Conservation (phyloP, 2,888 invertebrate genomes). For the Notodonta ziczac region DNA sequence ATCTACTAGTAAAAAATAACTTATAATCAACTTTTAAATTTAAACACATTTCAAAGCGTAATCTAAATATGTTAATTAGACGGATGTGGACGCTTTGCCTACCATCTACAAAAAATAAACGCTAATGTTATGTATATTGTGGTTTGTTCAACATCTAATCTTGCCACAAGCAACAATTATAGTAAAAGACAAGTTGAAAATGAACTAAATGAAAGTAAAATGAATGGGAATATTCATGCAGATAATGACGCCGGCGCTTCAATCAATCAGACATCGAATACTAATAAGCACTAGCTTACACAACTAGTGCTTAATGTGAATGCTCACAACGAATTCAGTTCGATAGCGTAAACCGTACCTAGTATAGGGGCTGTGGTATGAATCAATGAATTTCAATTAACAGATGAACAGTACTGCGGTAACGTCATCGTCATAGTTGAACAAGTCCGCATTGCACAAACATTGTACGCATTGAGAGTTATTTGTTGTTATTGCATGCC, state of each 20-base stretch:
- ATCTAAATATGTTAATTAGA: neutral
- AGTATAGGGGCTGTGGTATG: conserved; percentile 19
- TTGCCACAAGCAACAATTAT: neutral
- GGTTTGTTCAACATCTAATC: neutral
- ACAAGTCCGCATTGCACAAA: conserved; percentile 50
- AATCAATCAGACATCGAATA: conserved; percentile 15
- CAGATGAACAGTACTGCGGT: conserved; percentile 44
- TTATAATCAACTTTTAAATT: neutral
- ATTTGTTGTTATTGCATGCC: conserved; percentile 60
- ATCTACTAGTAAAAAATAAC: too few species aligned
- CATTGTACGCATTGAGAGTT: conserved; percentile 50
- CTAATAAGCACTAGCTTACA: conserved; percentile 12
- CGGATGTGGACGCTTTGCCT: neutral
- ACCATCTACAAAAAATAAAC: neutral
- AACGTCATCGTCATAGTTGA: conserved; percentile 40
- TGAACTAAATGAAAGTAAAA: neutral
- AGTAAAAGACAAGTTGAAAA: neutral
- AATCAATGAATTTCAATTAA: conserved; percentile 62
- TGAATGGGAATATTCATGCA: conserved; percentile 5
- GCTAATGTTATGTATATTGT: neutral
- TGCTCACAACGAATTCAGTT: conserved; percentile 23
- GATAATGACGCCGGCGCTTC: neutral
- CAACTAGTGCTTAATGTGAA: conserved; percentile 9
- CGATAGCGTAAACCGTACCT: conserved; percentile 14
- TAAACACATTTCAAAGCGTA: neutral